Evolutionary conservation across 2,888 invertebrate species (phyloP).

Genomic region (Tortricodes alternella): DNA sequence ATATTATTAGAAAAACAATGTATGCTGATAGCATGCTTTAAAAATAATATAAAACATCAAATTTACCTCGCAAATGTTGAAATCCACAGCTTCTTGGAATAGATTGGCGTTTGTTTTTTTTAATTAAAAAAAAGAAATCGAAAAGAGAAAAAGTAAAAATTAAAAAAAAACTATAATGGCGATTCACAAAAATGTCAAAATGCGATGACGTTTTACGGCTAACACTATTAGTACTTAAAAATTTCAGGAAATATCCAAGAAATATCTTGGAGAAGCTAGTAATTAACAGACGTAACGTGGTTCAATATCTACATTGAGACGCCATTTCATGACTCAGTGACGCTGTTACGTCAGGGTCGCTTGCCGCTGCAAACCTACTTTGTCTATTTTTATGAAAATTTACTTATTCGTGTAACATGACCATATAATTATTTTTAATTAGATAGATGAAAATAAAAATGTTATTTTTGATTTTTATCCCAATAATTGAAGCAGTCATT

Average conservation of each 20-base stretch:
- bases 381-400: conserved; percentile 17
- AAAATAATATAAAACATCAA: conserved; percentile 25
- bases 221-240: conserved; percentile 20
- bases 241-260: conserved; percentile 25
- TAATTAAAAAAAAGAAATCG: conserved; percentile 61
- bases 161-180: conserved; percentile 50
- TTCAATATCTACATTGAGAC: conserved; percentile 35
- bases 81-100: conserved; percentile 44
- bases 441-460: no score
- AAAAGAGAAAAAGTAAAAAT: conserved; percentile 50
- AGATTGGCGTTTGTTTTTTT: conserved; percentile 75
- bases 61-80: conserved; percentile 38
- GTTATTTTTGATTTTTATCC: no score
- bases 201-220: conserved; percentile 32
- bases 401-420: neutral
- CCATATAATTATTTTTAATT: neutral
- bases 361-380: conserved; percentile 27
- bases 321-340: conserved; percentile 50
- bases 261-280: conserved; percentile 32
- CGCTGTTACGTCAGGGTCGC: conserved; percentile 24
- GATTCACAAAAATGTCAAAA: conserved; percentile 55
- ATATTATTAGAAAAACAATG: conserved; percentile 7
- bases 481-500: no score
- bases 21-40: no score
- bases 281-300: conserved; percentile 35